Percentiles rank a stretch among this genome's conserved stretches.
phyloP scores from a whole-genome alignment of 2,888 invertebrate genomes.

The Galeopsomyia nigrocyanea region DNA sequence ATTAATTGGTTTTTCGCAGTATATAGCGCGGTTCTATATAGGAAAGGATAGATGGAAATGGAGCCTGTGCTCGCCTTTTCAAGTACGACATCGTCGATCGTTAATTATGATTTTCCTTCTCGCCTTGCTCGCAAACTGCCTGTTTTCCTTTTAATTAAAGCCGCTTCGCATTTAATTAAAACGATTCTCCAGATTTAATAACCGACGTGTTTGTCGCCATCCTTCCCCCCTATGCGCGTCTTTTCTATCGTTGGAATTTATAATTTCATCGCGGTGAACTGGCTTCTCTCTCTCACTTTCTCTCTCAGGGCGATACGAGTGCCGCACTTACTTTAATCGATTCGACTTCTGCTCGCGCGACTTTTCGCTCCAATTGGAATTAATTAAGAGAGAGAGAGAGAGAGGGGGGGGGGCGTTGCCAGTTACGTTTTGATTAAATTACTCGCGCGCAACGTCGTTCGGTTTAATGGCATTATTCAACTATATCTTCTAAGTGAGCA shows the following conservation, averaged over 20 bases:
- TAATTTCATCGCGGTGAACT: no score
- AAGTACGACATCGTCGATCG: constrained; percentile 18
- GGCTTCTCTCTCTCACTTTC: no score
- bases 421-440: no score
- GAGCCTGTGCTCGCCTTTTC: constrained; percentile 3
- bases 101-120: constrained; percentile 24
- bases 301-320: background rate
- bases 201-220: background rate
- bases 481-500: no score
- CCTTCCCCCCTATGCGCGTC: no score
- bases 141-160: constrained; percentile 40
- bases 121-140: background rate
- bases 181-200: constrained; percentile 27
- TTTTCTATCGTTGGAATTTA: no score
- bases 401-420: constrained; percentile 29
- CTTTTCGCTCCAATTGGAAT: no score
- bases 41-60: constrained; percentile 10
- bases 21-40: no score
- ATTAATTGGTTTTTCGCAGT: constrained; percentile 30
- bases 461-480: no score
- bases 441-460: no score
- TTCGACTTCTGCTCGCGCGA: background rate
- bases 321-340: background rate
- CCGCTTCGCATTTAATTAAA: constrained; percentile 26
- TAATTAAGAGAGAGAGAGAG: background rate